Evolutionary conservation across 2,113 vertebrate species (phyloP).

Genomic region (Bubo scandiacus): DNA sequence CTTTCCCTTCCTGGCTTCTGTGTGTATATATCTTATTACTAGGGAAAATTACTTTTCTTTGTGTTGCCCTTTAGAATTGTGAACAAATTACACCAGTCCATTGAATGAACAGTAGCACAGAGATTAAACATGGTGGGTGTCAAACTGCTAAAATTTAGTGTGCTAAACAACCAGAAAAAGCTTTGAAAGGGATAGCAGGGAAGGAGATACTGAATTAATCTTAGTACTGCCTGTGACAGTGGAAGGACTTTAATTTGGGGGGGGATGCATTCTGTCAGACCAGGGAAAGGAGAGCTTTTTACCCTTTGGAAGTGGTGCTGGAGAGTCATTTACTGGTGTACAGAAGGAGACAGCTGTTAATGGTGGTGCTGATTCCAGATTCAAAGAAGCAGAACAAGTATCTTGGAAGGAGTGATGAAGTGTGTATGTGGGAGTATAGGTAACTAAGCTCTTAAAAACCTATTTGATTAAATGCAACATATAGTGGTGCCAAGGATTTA

Average conservation of each 20-base stretch:
- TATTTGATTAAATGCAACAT: neutral
- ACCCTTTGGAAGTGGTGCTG: neutral
- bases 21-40: conserved; percentile 61
- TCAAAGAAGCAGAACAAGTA: neutral
- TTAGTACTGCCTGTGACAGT: neutral
- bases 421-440: neutral
- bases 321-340: conserved; percentile 40
- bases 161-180: conserved; percentile 29
- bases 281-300: neutral
- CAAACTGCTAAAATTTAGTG: conserved; percentile 14
- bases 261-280: neutral
- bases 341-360: neutral
- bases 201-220: conserved; percentile 13
- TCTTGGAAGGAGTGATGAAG: neutral
- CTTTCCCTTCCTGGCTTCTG: conserved; percentile 12
- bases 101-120: conserved; percentile 18
- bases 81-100: conserved; percentile 40
- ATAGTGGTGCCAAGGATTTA: neutral
- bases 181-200: neutral
- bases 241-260: neutral
- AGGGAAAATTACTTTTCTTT: conserved; percentile 53
- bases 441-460: neutral
- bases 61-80: conserved; percentile 43
- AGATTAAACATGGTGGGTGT: conserved; percentile 57
- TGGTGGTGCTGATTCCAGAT: neutral